Evolutionary conservation across 2,888 invertebrate genomes (phyloP).

Genomic region (Augochlorella aurata): DNA sequence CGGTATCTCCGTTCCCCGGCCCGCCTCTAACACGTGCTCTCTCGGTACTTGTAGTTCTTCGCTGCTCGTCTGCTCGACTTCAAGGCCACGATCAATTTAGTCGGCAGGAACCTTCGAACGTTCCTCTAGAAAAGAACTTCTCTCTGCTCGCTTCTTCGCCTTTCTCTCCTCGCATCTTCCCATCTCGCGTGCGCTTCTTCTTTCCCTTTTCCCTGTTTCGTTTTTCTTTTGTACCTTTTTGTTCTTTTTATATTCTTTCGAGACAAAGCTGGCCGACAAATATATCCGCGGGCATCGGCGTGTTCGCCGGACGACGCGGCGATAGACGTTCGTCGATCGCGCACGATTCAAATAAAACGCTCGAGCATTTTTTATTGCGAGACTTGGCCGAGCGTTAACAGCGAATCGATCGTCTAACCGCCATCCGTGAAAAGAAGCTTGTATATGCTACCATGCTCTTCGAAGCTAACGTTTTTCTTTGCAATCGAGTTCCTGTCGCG

Average conservation of each 20-base stretch:
- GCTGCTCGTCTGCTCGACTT: conserved; percentile 44
- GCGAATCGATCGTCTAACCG: too few relatives aligned
- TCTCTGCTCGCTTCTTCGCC: background rate
- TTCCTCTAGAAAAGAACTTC: conserved; percentile 42
- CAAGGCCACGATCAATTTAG: conserved; percentile 59
- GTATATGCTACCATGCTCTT: too few relatives aligned
- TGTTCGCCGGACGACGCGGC: conserved; percentile 7
- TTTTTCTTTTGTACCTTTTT: background rate
- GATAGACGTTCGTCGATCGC: background rate
- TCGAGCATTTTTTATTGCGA: background rate
- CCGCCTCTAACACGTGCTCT: conserved; percentile 32
- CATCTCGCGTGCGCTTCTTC: background rate
- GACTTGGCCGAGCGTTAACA: too few relatives aligned
- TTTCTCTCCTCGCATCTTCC: background rate
- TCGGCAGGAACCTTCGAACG: conserved; percentile 49
- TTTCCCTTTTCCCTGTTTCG: background rate
- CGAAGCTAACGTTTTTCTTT: too few relatives aligned
- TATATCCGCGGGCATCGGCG: conserved; percentile 47
- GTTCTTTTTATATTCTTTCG: background rate
- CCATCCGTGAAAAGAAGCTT: too few relatives aligned
- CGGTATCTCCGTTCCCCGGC: background rate
- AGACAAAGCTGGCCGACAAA: conserved; percentile 31
- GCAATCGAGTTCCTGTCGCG: background rate
- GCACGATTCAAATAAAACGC: background rate
- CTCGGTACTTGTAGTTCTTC: conserved; percentile 63